These are phyloP conservation scores for Microplitis mediator DNA, from an alignment of 1,140 invertebrate genomes.

Conservation along the genomic window DNA sequence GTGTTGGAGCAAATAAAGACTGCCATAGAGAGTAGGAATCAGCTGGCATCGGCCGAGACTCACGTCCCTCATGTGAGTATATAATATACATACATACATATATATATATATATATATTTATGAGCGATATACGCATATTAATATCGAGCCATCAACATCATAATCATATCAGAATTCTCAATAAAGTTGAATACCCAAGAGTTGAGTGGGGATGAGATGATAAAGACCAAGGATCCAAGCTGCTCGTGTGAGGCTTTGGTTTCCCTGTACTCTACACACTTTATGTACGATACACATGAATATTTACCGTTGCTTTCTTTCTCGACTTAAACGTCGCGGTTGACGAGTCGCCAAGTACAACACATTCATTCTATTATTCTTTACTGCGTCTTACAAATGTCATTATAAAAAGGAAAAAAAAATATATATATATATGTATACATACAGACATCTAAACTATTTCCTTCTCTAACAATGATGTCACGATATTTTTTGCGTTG, in stretches of 20 bases:
- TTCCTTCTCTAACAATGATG: constrained; percentile 23
- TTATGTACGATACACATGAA: constrained; percentile 6
- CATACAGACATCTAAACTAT: neutral
- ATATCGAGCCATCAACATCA: constrained; percentile 1
- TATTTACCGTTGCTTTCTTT: constrained; percentile 7
- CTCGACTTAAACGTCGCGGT: neutral
- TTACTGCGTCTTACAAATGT: neutral
- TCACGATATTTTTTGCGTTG: constrained; percentile 41
- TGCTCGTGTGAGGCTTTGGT: neutral
- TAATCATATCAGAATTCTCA: neutral
- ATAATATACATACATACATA: constrained; percentile 3
- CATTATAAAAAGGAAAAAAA: neutral
- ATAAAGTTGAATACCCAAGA: neutral
- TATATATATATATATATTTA: neutral
- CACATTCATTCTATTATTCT: neutral
- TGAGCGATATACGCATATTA: constrained; percentile 4
- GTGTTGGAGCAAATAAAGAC: constrained; percentile 61
- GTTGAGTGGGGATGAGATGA: neutral
- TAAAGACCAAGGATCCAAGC: neutral
- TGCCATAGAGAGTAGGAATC: constrained; percentile 59
- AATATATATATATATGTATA: constrained; percentile 12
- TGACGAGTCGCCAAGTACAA: constrained; percentile 4
- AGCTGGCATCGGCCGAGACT: constrained; percentile 46
- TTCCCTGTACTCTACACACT: neutral
- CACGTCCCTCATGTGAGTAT: constrained; percentile 45